Base-by-base conservation (phyloP, 2,888 invertebrate genomes). In the Drosophila mimica region DNA sequence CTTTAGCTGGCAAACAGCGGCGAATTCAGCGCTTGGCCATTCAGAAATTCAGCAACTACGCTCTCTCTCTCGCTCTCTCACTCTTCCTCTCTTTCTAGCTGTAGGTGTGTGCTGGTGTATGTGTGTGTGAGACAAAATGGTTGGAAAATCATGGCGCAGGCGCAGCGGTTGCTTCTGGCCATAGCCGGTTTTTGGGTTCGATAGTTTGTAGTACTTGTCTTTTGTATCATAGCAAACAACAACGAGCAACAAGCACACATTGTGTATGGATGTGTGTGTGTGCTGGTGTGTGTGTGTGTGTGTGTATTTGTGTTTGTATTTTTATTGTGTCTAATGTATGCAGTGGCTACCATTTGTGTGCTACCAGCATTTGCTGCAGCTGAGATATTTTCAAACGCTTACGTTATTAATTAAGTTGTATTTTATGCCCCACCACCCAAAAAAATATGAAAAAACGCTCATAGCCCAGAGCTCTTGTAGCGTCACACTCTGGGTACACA, bases 341-440 rank as follows among this genome's bases (percentile, higher is more conserved):
- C 79, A 65, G 62, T 51, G 31, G 75, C 78, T 74, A 75, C 79
- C 52, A 67, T 67, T 75, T 78, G 71, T 78, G 67, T 59, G 79
- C 79, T 75, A 74, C 74, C 74, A 70, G 36, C 74, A 54, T 28
- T 38, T n/a, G 46, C 53, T 61, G 53, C 30, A 63, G 70, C 65
- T 72, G 79, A 66, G 72, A 76, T 76, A 76, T 61, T 79, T 61
- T 69, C 63, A 73, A 61, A 25, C 73, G 73, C 66, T 70, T 76
- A 75, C 78, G 75, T 74, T 75, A 89, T 88, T 88, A 88, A 88
- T 88, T 88, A 88, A 88, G 88, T 80, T 87, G 81, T 83, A 70
- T 62, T 17, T 60, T 20, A 11, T 58, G 33, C 51, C 60, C 28
- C 40, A 20, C 70, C 20, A 20, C 9, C 43, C 49, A 28, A 46